phyloP scores from a whole-genome alignment of 2,888 invertebrate genomes.

The Tipula lateralis region DNA sequence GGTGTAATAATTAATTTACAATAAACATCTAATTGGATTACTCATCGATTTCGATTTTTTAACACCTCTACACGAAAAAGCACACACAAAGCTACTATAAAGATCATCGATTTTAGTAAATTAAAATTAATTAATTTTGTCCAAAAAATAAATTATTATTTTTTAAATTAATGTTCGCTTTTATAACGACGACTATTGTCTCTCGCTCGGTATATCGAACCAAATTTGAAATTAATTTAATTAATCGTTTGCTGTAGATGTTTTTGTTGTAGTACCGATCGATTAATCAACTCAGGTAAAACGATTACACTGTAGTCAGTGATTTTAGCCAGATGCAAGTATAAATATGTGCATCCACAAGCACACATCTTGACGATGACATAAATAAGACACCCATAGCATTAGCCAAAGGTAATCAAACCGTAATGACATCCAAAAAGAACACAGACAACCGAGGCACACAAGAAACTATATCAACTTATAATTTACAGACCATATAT shows the following conservation, averaged over 20 bases:
- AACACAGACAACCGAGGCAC: background rate
- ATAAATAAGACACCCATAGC: background rate
- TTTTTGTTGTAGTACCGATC: background rate
- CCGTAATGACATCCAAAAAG: background rate
- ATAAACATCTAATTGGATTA: background rate
- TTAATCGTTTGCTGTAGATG: background rate
- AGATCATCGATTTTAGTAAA: background rate
- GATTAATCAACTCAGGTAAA: background rate
- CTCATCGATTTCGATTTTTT: background rate
- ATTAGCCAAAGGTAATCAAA: background rate
- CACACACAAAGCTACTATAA: background rate
- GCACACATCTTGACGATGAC: background rate
- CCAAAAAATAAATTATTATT: background rate
- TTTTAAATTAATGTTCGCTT: background rate
- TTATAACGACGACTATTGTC: too few relatives aligned
- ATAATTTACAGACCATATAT: constrained; percentile 19
- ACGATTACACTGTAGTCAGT: too few relatives aligned
- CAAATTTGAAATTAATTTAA: background rate
- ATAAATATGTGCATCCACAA: background rate
- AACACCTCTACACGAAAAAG: background rate
- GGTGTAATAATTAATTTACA: background rate
- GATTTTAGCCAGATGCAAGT: background rate
- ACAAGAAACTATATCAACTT: background rate
- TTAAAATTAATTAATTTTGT: constrained; percentile 19
- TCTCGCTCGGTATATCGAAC: too few relatives aligned